These are phyloP conservation scores for Telenomus remus DNA, from an alignment of 1,140 invertebrate species.

Conservation along the genomic window DNA sequence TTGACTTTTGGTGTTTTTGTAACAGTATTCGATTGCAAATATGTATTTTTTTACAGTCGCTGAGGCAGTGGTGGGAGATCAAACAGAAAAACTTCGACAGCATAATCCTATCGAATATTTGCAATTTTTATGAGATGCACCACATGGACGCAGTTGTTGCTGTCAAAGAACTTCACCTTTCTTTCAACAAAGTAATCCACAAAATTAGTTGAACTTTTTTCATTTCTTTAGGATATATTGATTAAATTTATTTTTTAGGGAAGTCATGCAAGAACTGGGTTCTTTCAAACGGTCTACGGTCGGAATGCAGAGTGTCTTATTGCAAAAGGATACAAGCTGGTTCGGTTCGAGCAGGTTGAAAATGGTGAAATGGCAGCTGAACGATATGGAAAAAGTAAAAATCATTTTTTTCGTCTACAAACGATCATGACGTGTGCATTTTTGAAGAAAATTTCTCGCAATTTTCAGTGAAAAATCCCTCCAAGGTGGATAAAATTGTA, in stretches of 20 bases:
- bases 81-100: slow-evolving; percentile 94
- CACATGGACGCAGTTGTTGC: slow-evolving; percentile 98
- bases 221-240: no score
- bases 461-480: slow-evolving; percentile 75
- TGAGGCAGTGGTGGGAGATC: slow-evolving; percentile 97
- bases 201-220: no score
- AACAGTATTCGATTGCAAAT: no score
- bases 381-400: slow-evolving; percentile 82
- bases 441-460: no score
- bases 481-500: slow-evolving; percentile 93
- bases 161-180: slow-evolving; percentile 91
- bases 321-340: slow-evolving; percentile 95
- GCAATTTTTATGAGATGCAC: slow-evolving; percentile 99
- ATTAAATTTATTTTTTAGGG: slow-evolving; percentile 84
- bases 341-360: slow-evolving; percentile 97
- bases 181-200: slow-evolving; percentile 98
- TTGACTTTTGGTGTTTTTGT: no score
- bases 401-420: no score
- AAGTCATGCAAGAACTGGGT: slow-evolving; percentile 96
- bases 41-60: slow-evolving; percentile 84
- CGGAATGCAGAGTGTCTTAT: slow-evolving; percentile 92
- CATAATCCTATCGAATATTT: slow-evolving; percentile 98
- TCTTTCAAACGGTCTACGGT: slow-evolving; percentile 94
- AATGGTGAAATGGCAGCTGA: slow-evolving; percentile 96
- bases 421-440: no score